Conservation (phyloP, 2,888 invertebrate genomes). For the Ophion slaviceki region DNA sequence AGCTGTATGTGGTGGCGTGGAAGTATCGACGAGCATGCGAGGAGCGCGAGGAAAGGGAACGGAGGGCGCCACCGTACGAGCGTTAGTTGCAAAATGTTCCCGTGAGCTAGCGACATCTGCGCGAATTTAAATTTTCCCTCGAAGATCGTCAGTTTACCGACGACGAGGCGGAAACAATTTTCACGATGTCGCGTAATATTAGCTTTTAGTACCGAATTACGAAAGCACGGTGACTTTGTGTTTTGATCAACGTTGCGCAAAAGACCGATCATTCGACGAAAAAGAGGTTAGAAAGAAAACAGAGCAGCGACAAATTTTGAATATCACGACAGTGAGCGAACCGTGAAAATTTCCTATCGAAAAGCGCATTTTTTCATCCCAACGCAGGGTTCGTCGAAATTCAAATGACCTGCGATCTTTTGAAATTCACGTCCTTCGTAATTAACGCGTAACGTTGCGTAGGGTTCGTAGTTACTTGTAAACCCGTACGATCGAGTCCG, state of each 20-base stretch:
- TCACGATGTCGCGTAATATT: slow-evolving; percentile 30
- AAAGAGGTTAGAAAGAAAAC: background rate
- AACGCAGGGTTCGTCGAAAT: background rate
- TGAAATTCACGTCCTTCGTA: background rate
- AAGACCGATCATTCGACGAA: background rate
- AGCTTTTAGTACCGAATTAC: background rate
- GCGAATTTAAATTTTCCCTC: slow-evolving; percentile 15
- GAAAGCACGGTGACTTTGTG: background rate
- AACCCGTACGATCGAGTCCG: background rate
- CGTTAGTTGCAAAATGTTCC: background rate
- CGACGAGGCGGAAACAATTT: slow-evolving; percentile 8
- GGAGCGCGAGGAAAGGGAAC: background rate
- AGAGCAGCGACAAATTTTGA: background rate
- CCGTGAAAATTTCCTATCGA: background rate
- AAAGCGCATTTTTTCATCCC: background rate
- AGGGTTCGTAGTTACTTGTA: background rate
- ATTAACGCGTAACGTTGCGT: background rate
- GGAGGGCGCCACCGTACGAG: slow-evolving; percentile 31
- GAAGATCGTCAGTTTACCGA: slow-evolving; percentile 1
- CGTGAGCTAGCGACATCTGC: slow-evolving; percentile 20
- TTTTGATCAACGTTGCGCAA: background rate
- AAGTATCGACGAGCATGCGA: slow-evolving; percentile 51
- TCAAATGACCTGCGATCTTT: background rate
- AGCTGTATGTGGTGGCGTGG: slow-evolving; percentile 50
- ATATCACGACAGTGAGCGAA: background rate